These are phyloP conservation scores for Amorpha juglandis DNA, from an alignment of 2,888 invertebrate species.

Conservation along the genomic window DNA sequence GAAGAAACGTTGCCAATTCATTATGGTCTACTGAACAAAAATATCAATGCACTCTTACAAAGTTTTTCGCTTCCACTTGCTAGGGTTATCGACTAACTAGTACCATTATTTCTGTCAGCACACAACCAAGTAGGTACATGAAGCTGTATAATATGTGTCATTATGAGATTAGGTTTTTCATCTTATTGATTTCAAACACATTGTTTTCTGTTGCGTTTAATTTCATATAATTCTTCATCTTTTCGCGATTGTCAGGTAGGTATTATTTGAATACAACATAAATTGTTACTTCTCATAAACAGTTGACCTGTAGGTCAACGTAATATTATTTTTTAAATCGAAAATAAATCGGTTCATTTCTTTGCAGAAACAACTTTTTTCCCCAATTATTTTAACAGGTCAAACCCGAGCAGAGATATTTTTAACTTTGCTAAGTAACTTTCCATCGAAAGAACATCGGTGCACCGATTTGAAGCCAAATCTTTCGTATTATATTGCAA, in stretches of 20 bases:
- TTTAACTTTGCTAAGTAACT: not conserved
- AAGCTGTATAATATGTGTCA: not conserved
- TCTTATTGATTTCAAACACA: not conserved
- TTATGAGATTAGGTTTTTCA: not conserved
- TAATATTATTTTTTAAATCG: no score
- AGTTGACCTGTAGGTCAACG: no score
- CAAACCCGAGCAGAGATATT: not conserved
- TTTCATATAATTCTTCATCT: no score
- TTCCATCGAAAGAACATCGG: not conserved
- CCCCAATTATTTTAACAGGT: no score
- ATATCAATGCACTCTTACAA: conserved; percentile 36
- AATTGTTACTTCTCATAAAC: no score
- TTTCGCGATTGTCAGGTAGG: no score
- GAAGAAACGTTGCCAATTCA: conserved; percentile 32
- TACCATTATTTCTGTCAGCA: not conserved
- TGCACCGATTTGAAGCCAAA: not conserved
- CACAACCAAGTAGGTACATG: not conserved
- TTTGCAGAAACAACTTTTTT: no score
- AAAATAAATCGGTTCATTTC: no score
- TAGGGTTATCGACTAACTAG: not conserved
- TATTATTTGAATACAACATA: no score
- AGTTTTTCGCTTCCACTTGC: conserved; percentile 13
- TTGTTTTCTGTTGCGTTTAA: not conserved
- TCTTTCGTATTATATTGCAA: not conserved
- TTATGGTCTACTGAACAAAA: conserved; percentile 43